Base-by-base conservation (phyloP, 2,797 vertebrate species). In the Sebastes vulpes region DNA sequence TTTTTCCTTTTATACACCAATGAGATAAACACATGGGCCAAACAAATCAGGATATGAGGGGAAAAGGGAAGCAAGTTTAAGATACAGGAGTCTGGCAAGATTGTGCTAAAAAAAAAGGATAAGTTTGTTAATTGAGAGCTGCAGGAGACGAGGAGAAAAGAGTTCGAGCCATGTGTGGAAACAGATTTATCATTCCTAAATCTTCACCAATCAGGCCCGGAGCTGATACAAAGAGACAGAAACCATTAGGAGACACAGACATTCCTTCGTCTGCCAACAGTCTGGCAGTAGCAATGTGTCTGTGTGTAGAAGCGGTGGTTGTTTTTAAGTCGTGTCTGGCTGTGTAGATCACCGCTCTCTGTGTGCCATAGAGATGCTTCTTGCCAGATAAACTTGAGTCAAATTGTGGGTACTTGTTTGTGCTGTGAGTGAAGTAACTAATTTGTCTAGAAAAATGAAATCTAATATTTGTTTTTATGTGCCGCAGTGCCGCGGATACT, bases 401-500 rank as follows among this genome's bases (percentile, higher is more conserved):
- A 38, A 74, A 50, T 50, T 66, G 32, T 70, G 28, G 58, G 9
- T 52, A 7, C 20, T 65, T 59, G 9, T 28, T 83, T 65, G 46
- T 79, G 57, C 23, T 32, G 53, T 50, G 38, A 65, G 68, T 23
- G 25, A 71, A 67, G 29, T 38, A 7, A 59, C 23, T 31, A 3
- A 66, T 71, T 73, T 10, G 35, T 25, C 10, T 21, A 4, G 14
- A 70, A 57, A 28, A n/a, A 4, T 54, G 5, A 68, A 61, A 69
- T 84, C 18, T 42, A 56, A 71, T 38, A 11, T 77, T 35, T 75
- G 9, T 14, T 88, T 10, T 11, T 50, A 38, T 89, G 21, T 76
- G n/a, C 64, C 75, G 42, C 48, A 95, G 93, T 42, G 88, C 80
- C 74, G 61, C 94, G 67, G 93, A 95, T 57, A 94, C 92, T 25